Percentiles rank a stretch among this genome's conserved stretches.
Conservation (phyloP, 1,140 invertebrate species). For the Bradynema listronoti region DNA sequence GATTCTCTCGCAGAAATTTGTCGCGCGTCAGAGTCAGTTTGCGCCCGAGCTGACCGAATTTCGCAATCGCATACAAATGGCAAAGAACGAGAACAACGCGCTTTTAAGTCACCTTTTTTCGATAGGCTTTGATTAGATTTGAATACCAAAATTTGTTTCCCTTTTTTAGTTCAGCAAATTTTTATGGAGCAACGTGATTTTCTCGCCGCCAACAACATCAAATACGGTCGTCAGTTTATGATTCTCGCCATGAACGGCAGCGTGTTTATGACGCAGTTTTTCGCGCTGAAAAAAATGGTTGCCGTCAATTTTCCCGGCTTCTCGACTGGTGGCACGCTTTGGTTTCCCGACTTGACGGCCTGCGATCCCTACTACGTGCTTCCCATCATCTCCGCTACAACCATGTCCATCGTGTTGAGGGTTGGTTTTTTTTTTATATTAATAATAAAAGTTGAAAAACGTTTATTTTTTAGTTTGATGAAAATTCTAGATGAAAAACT, state of each 20-base stretch:
- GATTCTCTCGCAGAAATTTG: constrained; percentile 43
- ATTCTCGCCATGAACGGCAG: constrained; percentile 43
- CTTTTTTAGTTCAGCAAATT: constrained; percentile 45
- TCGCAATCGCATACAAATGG: constrained; percentile 40
- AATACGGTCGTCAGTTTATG: constrained; percentile 38
- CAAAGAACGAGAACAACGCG: constrained; percentile 45
- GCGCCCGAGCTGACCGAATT: constrained; percentile 44
- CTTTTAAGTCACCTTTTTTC: constrained; percentile 30
- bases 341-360: constrained; percentile 84
- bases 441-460: no score
- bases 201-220: constrained; percentile 44
- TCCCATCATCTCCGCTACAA: constrained; percentile 74
- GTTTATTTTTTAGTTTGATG: no score
- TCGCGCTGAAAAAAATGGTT: constrained; percentile 50
- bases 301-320: constrained; percentile 32
- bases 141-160: constrained; percentile 12
- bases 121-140: neutral
- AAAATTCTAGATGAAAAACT: no score
- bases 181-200: constrained; percentile 52
- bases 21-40: constrained; percentile 43
- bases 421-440: constrained; percentile 58
- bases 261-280: constrained; percentile 55
- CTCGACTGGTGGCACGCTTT: constrained; percentile 68
- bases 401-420: constrained; percentile 74
- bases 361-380: constrained; percentile 81